A percentile compares a stretch with the other conserved stretches of the same genome.
Evolutionary conservation across 2,113 vertebrate species (phyloP).

Genomic region (Corynorhinus townsendii): DNA sequence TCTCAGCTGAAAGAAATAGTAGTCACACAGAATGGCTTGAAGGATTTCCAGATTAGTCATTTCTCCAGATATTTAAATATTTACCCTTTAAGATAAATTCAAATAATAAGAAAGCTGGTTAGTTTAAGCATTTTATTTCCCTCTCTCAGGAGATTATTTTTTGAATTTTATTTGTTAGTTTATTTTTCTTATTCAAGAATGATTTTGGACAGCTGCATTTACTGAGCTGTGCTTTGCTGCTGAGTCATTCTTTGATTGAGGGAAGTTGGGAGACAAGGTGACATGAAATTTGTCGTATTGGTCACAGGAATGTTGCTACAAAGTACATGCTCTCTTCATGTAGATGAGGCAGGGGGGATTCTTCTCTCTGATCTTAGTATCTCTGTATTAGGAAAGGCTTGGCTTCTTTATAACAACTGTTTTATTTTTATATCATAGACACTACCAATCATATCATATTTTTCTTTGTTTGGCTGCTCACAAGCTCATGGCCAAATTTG

Average conservation of each 20-base stretch:
- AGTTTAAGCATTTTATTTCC: neutral
- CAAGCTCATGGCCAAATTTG: neutral
- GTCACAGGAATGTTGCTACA: neutral
- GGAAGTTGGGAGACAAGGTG: neutral
- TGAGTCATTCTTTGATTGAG: neutral
- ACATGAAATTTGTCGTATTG: neutral
- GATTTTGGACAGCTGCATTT: neutral
- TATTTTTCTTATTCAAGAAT: slow-evolving; percentile 6
- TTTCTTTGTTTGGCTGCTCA: neutral
- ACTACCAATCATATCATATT: neutral
- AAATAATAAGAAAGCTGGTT: neutral
- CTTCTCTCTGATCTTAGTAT: neutral
- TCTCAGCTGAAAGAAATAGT: neutral
- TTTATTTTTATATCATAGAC: slow-evolving; percentile 15
- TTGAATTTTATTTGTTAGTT: slow-evolving; percentile 1
- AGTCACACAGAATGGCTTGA: neutral
- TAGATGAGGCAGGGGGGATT: neutral
- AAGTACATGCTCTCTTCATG: neutral
- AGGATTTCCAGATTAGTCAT: neutral
- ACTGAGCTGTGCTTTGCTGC: neutral
- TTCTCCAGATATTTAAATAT: slow-evolving; percentile 18
- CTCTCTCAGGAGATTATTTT: neutral
- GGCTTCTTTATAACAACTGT: neutral
- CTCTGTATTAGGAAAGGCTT: neutral
- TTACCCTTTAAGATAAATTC: neutral